Percentiles rank a stretch among this genome's conserved stretches.
Evolutionary conservation across 1,140 invertebrate species (phyloP).

Genomic region (Galleria mellonella): DNA sequence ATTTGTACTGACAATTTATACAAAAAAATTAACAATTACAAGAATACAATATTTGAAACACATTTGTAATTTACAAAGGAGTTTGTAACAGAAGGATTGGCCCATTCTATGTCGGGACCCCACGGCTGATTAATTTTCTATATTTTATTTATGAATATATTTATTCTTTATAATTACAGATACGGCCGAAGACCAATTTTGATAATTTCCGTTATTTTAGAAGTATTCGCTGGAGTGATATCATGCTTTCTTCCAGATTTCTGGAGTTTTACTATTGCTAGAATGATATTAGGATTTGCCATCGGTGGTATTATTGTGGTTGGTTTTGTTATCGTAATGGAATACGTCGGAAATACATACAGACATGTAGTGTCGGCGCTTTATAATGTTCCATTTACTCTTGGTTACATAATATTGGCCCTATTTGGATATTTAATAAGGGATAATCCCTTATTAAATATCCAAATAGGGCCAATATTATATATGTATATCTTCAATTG

Average conservation of each 20-base stretch:
- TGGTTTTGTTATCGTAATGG: conserved; percentile 75
- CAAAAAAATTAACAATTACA: too few species aligned
- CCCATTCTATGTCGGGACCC: too few species aligned
- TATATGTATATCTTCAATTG: conserved; percentile 75
- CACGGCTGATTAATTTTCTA: too few species aligned
- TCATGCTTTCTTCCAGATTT: conserved; percentile 78
- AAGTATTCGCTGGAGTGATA: conserved; percentile 75
- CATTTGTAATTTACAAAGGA: too few species aligned
- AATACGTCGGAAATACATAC: conserved; percentile 65
- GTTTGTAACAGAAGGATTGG: too few species aligned
- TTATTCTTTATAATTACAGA: conserved; percentile 46
- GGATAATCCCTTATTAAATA: too few species aligned
- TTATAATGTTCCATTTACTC: conserved; percentile 75
- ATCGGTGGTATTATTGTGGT: conserved; percentile 77
- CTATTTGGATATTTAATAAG: conserved; percentile 74
- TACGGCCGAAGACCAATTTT: conserved; percentile 77
- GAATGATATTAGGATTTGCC: conserved; percentile 77
- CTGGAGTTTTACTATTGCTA: conserved; percentile 76
- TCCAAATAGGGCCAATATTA: too few species aligned
- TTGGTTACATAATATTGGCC: conserved; percentile 73
- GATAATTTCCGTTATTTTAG: conserved; percentile 75
- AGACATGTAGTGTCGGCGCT: conserved; percentile 76
- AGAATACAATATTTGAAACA: too few species aligned
- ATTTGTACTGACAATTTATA: too few species aligned
- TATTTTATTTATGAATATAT: neutral